Evolutionary conservation across 1,140 invertebrate species (phyloP).

Genomic region (Pentalonia nigronervosa): DNA sequence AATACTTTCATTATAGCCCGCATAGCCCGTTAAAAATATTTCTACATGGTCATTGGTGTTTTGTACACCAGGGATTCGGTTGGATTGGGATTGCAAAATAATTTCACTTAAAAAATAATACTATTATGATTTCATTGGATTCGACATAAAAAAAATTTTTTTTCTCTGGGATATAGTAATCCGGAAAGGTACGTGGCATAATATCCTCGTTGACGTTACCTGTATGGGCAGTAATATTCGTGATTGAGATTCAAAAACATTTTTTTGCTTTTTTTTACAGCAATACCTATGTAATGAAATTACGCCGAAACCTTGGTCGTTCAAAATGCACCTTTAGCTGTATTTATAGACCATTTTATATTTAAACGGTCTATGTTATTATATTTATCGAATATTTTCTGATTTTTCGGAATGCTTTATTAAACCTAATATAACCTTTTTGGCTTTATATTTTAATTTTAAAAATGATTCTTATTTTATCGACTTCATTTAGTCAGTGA

Average conservation of each 20-base stretch:
- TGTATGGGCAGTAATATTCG: not conserved
- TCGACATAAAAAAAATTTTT: not conserved
- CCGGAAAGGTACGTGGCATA: not conserved
- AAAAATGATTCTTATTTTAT: not conserved
- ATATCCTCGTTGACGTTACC: not conserved
- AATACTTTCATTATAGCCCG: not conserved
- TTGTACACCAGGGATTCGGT: not conserved
- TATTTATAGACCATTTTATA: not conserved
- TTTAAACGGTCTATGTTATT: slow-evolving; percentile 9
- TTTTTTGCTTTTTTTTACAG: not conserved
- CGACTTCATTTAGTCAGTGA: not conserved
- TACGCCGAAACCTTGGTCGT: not conserved
- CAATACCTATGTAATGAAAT: not conserved
- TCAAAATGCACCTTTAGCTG: not conserved
- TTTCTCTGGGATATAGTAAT: not conserved
- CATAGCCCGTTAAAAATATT: not conserved
- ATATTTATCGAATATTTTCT: not conserved
- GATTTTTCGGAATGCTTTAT: slow-evolving; percentile 29
- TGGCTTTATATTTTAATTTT: slow-evolving; percentile 13
- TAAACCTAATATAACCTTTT: slow-evolving; percentile 22
- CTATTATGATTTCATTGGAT: not conserved
- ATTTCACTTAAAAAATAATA: not conserved
- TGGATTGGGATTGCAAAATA: not conserved
- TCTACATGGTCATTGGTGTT: not conserved
- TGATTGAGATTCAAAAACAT: not conserved